A percentile compares a stretch with the other conserved stretches of the same genome.
Evolutionary conservation across 2,797 vertebrate species (phyloP).

Genomic region (Phataginus tricuspis): DNA sequence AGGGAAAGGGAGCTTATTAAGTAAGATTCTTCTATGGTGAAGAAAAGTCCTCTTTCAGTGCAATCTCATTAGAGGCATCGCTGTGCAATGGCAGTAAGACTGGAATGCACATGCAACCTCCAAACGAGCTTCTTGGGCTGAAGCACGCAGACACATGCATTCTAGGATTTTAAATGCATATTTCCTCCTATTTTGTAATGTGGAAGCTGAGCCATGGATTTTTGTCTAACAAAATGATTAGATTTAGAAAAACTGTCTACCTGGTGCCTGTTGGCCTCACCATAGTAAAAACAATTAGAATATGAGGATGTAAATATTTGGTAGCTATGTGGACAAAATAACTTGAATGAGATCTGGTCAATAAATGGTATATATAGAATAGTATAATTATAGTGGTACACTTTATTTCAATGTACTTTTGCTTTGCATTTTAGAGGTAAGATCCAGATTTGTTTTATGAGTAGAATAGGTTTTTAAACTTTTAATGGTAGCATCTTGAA

Average conservation of each 20-base stretch:
- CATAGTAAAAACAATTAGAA: neutral
- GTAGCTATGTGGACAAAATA: neutral
- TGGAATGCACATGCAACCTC: neutral
- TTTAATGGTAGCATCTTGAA: neutral
- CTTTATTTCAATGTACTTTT: neutral
- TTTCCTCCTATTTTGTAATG: neutral
- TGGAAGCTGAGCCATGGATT: neutral
- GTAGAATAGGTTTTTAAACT: neutral
- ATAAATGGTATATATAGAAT: neutral
- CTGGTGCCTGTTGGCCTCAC: neutral
- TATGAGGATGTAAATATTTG: neutral
- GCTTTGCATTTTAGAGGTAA: constrained; percentile 23
- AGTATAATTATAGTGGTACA: neutral
- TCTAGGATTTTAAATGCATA: neutral
- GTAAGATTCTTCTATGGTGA: neutral
- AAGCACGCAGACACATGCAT: neutral
- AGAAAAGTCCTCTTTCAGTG: neutral
- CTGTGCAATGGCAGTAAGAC: neutral
- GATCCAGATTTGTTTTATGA: neutral
- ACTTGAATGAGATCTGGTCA: neutral
- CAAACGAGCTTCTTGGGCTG: neutral
- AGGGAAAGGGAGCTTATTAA: neutral
- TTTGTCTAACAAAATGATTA: neutral
- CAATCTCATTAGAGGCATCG: neutral
- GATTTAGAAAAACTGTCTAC: neutral